A percentile compares a stretch with the other conserved stretches of the same genome.
Conservation (phyloP, 2,113 vertebrate species). For the Orycteropus afer region DNA sequence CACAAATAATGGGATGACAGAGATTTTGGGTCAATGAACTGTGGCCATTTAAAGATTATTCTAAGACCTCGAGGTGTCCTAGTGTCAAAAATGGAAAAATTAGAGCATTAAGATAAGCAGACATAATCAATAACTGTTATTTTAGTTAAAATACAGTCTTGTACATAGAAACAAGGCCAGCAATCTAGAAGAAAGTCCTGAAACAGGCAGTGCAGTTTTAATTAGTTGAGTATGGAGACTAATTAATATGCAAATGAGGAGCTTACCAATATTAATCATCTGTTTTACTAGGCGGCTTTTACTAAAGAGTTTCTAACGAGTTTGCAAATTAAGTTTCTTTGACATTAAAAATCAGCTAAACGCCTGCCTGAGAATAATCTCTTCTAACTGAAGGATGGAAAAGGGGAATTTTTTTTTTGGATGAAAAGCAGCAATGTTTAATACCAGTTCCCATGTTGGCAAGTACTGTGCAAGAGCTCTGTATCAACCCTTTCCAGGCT, state of each 20-base stretch:
- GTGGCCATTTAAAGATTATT: not conserved
- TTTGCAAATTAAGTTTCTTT: conserved; percentile 87
- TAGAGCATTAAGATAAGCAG: not conserved
- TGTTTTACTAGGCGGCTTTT: conserved; percentile 87
- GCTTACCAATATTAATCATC: conserved; percentile 89
- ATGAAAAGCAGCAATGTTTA: conserved; percentile 78
- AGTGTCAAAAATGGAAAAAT: not conserved
- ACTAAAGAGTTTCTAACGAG: conserved; percentile 85
- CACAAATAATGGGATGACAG: not conserved
- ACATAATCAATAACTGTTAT: not conserved
- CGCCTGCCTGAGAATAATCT: conserved; percentile 80
- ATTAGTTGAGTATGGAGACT: conserved; percentile 88
- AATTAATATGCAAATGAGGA: conserved; percentile 90
- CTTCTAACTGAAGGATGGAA: conserved; percentile 58
- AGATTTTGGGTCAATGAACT: not conserved
- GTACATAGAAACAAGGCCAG: conserved; percentile 65
- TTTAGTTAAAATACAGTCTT: conserved; percentile 49
- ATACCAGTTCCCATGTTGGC: conserved; percentile 86
- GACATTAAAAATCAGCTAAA: conserved; percentile 84
- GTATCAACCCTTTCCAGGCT: conserved; percentile 80
- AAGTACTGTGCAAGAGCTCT: conserved; percentile 68
- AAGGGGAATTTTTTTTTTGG: conserved; percentile 76
- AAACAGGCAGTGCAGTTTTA: conserved; percentile 83
- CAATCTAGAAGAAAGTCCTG: conserved; percentile 82
- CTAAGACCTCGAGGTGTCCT: not conserved